phyloP scores from a whole-genome alignment of 2,797 vertebrate species.

The Hyperoplus lanceolatus region DNA sequence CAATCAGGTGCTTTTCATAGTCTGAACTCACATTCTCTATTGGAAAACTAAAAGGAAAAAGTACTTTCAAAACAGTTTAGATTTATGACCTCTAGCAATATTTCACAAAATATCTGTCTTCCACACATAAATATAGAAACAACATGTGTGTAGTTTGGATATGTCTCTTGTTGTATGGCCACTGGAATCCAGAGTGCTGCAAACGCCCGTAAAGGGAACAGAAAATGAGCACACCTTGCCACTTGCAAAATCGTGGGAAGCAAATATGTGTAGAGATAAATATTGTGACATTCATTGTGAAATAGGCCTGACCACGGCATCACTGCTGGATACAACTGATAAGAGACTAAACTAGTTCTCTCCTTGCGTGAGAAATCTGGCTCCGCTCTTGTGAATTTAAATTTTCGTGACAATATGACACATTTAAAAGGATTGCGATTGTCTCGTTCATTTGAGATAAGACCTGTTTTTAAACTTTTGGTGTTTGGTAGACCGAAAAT shows the following conservation, averaged over 20 bases:
- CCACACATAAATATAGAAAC: not conserved
- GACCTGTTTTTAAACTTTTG: not conserved
- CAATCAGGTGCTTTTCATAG: not conserved
- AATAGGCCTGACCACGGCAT: not conserved
- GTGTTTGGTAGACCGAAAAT: not conserved
- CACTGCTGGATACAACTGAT: not conserved
- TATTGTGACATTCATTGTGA: constrained; percentile 11
- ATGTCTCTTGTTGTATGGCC: too few species aligned
- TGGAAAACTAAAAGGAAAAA: not conserved
- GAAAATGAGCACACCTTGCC: constrained; percentile 2
- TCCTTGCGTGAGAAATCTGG: not conserved
- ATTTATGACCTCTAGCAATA: not conserved
- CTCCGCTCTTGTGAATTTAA: too few species aligned
- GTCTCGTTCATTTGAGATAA: too few species aligned
- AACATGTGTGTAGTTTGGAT: too few species aligned
- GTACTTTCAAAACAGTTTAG: not conserved
- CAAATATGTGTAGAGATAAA: not conserved
- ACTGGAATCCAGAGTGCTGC: not conserved
- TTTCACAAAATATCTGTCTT: constrained; percentile 8
- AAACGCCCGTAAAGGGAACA: not conserved
- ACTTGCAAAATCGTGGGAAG: not conserved
- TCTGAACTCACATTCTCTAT: not conserved
- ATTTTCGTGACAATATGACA: too few species aligned
- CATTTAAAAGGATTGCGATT: too few species aligned
- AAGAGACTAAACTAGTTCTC: not conserved